A percentile compares a stretch with the other conserved stretches of the same genome.
Evolutionary conservation across 2,113 vertebrate genomes (phyloP).

Genomic region (Eptatretus burgeri): DNA sequence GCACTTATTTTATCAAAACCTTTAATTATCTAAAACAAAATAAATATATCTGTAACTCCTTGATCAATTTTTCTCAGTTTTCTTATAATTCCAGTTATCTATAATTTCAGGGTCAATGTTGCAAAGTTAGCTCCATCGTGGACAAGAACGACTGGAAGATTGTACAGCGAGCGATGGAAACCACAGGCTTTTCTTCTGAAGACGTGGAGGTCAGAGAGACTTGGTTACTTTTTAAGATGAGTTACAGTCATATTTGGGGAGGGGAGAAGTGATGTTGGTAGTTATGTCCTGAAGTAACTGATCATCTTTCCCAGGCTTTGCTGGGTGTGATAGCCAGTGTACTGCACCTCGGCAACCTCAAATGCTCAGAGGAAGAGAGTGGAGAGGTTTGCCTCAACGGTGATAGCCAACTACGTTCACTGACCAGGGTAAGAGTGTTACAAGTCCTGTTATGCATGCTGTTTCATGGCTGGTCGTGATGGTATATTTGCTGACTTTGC

Average conservation of each 20-base stretch:
- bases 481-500: no score
- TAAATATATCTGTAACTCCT: no score
- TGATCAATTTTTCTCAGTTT: no score
- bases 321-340: constrained; percentile 74
- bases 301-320: constrained; percentile 30
- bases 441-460: no score
- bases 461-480: no score
- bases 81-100: no score
- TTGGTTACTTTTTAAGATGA: no score
- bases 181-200: constrained; percentile 52
- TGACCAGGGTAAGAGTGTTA: constrained; percentile 33
- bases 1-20: no score
- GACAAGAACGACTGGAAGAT: constrained; percentile 85
- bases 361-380: constrained; percentile 49
- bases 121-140: constrained; percentile 86
- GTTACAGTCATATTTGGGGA: no score
- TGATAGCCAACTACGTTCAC: constrained; percentile 75
- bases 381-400: constrained; percentile 46
- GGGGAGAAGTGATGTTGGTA: background rate
- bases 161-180: constrained; percentile 40
- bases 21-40: no score
- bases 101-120: constrained; percentile 51
- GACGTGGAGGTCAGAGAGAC: constrained; percentile 51
- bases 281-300: background rate
- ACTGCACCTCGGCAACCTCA: constrained; percentile 68